Percentiles rank a stretch among this genome's conserved stretches.
Evolutionary conservation across 2,888 invertebrate species (phyloP).

Genomic region (Physocephala rufipes): DNA sequence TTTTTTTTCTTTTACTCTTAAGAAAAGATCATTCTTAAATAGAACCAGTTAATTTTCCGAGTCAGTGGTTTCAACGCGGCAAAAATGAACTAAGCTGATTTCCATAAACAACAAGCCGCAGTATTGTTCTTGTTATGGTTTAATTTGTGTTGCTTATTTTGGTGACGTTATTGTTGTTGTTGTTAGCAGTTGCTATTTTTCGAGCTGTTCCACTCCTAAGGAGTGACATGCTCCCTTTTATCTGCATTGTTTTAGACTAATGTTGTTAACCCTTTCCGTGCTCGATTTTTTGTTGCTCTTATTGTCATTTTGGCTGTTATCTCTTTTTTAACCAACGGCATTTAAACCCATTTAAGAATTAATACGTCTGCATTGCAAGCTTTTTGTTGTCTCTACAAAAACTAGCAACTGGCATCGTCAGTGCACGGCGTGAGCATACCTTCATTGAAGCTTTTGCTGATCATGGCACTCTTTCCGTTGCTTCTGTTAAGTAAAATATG

Average conservation of each 20-base stretch:
- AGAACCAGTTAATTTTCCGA: constrained; percentile 30
- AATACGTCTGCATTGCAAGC: constrained; percentile 29
- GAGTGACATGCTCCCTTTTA: too few relatives aligned
- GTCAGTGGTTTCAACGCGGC: constrained; percentile 22
- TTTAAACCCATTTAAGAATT: constrained; percentile 37
- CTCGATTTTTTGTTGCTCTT: neutral
- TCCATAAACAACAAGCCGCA: constrained; percentile 15
- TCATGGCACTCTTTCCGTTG: too few relatives aligned
- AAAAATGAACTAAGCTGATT: constrained; percentile 29
- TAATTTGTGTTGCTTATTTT: neutral
- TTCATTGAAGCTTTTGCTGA: constrained; percentile 17
- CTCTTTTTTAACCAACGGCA: constrained; percentile 31
- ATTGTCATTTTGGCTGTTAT: neutral
- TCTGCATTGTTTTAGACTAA: neutral
- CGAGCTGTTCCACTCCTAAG: too few relatives aligned
- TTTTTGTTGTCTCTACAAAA: constrained; percentile 7
- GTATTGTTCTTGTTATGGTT: neutral
- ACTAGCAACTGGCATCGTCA: too few relatives aligned
- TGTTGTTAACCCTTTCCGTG: constrained; percentile 1
- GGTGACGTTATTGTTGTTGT: neutral
- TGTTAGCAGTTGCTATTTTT: constrained; percentile 9
- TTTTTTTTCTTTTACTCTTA: neutral
- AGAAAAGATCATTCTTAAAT: neutral
- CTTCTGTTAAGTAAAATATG: constrained; percentile 1
- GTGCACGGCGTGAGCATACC: neutral